Percentiles rank a stretch among this genome's conserved stretches.
These are phyloP conservation scores for Callionymus lyra DNA, from an alignment of 2,113 vertebrate species.

Conservation along the genomic window DNA sequence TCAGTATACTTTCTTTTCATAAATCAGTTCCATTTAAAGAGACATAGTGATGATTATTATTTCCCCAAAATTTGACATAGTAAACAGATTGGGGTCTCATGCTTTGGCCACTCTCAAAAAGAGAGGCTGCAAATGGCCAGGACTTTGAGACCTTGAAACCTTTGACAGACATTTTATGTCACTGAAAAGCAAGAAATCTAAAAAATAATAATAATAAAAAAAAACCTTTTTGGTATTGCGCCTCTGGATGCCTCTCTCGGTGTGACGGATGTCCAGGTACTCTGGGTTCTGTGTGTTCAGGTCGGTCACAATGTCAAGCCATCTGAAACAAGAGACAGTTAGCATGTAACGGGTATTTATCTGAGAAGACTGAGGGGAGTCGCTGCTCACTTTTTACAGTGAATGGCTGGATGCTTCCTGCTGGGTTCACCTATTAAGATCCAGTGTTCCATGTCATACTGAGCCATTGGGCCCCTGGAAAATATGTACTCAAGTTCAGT, in stretches of 20 bases:
- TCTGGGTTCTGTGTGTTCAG: conserved; percentile 97
- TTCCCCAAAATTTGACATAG: no score
- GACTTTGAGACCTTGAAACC: no score
- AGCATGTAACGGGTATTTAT: not conserved
- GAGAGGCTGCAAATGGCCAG: no score
- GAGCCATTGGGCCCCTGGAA: conserved; percentile 71
- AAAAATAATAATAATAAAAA: not conserved
- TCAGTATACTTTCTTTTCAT: no score
- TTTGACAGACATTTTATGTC: no score
- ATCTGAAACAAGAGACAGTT: conserved; percentile 60
- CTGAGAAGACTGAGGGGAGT: not conserved
- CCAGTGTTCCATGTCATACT: conserved; percentile 91
- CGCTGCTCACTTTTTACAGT: conserved; percentile 87
- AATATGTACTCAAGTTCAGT: not conserved
- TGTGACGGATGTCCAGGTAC: conserved; percentile 91
- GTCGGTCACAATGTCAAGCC: conserved; percentile 92
- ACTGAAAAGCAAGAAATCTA: no score
- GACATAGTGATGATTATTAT: no score
- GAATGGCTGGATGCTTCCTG: conserved; percentile 93
- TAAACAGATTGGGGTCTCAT: no score
- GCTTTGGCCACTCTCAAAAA: no score
- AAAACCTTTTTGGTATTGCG: conserved; percentile 96
- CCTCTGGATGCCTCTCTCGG: conserved; percentile 88
- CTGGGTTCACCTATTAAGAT: conserved; percentile 97
- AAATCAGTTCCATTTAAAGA: no score